phyloP scores from a whole-genome alignment of 35 echinoderm and acorn worm genomes.

The Acanthaster planci region DNA sequence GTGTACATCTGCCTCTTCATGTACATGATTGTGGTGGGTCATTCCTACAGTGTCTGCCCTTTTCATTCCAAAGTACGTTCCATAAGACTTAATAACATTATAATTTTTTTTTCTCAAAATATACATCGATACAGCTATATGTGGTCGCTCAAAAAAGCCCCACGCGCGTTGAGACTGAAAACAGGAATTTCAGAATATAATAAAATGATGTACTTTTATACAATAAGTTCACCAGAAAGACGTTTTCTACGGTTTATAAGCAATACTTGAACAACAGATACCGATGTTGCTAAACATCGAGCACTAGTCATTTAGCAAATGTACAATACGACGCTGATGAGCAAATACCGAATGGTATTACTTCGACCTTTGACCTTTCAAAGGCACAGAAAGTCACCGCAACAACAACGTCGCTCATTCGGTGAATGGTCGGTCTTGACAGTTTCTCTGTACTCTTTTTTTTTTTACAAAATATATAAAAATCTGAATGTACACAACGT shows the following conservation, averaged over 20 bases:
- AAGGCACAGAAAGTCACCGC: constrained; percentile 8
- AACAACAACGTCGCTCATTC: not conserved
- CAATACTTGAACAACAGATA: too few relatives aligned
- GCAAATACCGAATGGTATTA: not conserved
- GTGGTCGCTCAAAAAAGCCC: too few relatives aligned
- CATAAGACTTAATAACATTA: not conserved
- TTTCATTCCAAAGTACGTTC: constrained; percentile 8
- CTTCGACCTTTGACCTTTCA: not conserved
- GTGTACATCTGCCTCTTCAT: too few relatives aligned
- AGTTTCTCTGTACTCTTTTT: too few relatives aligned
- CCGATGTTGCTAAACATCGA: too few relatives aligned
- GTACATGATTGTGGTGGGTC: too few relatives aligned
- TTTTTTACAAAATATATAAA: too few relatives aligned
- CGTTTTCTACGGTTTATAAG: constrained; percentile 1
- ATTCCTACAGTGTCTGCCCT: too few relatives aligned
- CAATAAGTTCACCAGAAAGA: constrained; percentile 13
- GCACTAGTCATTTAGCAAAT: too few relatives aligned
- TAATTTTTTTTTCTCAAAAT: constrained; percentile 19
- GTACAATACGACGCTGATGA: not conserved
- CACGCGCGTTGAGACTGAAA: not conserved
- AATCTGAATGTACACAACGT: too few relatives aligned
- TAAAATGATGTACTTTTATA: not conserved
- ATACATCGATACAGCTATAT: not conserved
- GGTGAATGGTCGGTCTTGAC: too few relatives aligned
- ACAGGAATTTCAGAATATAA: constrained; percentile 15